Evolutionary conservation across 2,888 invertebrate genomes (phyloP), one percentile per base, ranked within the genome.

Genomic region (Pollenia angustigena): DNA sequence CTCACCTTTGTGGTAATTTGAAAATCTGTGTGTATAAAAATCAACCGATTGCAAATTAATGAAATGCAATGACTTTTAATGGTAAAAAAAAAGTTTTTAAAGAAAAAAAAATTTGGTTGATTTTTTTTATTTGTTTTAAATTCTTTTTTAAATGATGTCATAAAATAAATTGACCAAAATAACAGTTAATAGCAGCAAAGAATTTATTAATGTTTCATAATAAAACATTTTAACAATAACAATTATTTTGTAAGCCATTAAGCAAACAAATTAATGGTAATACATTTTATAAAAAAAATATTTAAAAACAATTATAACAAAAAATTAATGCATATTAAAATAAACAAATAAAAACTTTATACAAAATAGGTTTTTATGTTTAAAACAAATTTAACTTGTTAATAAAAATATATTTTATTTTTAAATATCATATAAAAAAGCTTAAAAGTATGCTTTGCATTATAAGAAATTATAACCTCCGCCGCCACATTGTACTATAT

Each of bases 21-120:
- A 10, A 40, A 58, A 79, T 48, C 60, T 48, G 42, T 64, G 56
- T 66, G 66, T 42, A 82, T 87, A 88, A 88, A 89, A 89, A 87
- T 88, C 83, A 88, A 85, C 88, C 88, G 74, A 88, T 88, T 85
- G 88, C 87, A 81, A 89, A 88, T 89, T 89, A 89, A 89, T 89
- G 89, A 89, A 89, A 87, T 89, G 89, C 89, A 88, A 88, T 89
- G 89, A 89, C 69, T 89, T 89, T 89, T 89, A 87, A 88, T 88
- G 76, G 87, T 58, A 69, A 52, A 54, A 14, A 84, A 54, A 83
- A 48, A 74, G 4, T 1, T 72, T 18, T 23, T 12, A 48, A 66
- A 40, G 11, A 11, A 50, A n/a, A n/a, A 69, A 42, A 32, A 40
- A 1, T 12, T 52, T 52, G 12, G 56, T 14, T 12, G 18, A 62